phyloP scores from a whole-genome alignment of 2,797 vertebrate genomes.

The Lepus oiostolus region DNA sequence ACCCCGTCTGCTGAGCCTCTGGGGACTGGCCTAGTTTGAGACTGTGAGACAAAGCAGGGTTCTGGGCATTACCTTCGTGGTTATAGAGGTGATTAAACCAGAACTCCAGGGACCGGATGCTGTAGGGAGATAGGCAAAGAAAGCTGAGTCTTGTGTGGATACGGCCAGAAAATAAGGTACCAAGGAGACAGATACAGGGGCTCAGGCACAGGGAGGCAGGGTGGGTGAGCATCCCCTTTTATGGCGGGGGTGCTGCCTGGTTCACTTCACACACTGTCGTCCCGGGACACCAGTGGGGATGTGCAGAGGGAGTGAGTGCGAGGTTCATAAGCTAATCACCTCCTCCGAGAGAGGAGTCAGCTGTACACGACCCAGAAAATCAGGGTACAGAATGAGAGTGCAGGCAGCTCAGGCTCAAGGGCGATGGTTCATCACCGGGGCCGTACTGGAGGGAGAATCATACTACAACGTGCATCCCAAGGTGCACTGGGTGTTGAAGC shows the following conservation, averaged over 20 bases:
- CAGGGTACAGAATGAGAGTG: background rate
- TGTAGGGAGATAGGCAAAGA: conserved; percentile 81
- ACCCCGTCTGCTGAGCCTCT: background rate
- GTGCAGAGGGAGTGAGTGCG: background rate
- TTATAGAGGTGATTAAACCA: conserved; percentile 98
- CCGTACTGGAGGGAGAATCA: background rate
- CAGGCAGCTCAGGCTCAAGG: background rate
- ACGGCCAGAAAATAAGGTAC: background rate
- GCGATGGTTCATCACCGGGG: background rate
- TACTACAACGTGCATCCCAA: background rate
- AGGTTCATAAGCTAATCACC: background rate
- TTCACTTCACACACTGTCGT: background rate
- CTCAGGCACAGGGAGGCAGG: background rate
- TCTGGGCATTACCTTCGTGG: conserved; percentile 93
- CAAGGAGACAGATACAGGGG: background rate
- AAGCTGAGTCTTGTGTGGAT: conserved; percentile 16
- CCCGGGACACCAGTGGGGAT: background rate
- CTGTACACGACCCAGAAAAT: background rate
- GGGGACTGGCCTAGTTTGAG: background rate
- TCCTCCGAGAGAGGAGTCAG: background rate
- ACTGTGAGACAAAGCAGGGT: background rate
- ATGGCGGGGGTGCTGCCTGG: background rate
- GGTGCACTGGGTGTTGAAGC: background rate
- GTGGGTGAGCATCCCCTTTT: background rate
- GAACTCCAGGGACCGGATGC: conserved; percentile 96